These are phyloP conservation scores for Cyrtodaria siliqua DNA, from an alignment of 2,888 invertebrate species.

Conservation along the genomic window DNA sequence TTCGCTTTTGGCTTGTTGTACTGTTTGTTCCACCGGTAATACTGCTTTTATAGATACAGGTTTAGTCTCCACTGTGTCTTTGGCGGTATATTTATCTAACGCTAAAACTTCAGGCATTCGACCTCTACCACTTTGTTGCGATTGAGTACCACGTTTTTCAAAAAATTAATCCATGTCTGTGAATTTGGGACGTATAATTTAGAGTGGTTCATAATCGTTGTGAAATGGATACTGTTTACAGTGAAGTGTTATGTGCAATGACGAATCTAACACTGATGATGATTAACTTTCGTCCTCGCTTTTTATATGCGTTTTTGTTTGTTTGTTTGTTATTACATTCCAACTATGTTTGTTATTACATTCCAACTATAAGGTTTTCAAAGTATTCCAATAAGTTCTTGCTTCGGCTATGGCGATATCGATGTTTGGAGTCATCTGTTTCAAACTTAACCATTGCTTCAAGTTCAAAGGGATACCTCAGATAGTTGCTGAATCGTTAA, in stretches of 20 bases:
- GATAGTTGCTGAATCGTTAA: too few species aligned
- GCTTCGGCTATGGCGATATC: too few species aligned
- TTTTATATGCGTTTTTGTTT: too few species aligned
- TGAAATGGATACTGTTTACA: slow-evolving; percentile 15
- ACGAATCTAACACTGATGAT: too few species aligned
- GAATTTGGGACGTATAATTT: slow-evolving; percentile 63
- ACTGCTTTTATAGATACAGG: slow-evolving; percentile 34
- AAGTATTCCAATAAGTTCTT: too few species aligned
- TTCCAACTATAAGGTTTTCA: too few species aligned
- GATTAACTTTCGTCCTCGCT: too few species aligned
- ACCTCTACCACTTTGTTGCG: slow-evolving; percentile 30
- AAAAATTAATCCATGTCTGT: slow-evolving; percentile 55
- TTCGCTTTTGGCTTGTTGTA: slow-evolving; percentile 41
- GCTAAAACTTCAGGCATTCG: slow-evolving; percentile 25
- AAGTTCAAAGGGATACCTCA: too few species aligned
- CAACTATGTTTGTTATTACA: too few species aligned
- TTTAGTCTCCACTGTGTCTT: slow-evolving; percentile 10
- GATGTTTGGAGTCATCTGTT: too few species aligned
- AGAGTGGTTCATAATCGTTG: background rate
- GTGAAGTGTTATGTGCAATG: slow-evolving; percentile 46
- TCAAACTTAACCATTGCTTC: too few species aligned
- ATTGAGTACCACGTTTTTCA: slow-evolving; percentile 20
- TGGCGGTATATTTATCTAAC: background rate
- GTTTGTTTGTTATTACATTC: too few species aligned
- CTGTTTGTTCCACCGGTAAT: slow-evolving; percentile 46